A percentile compares a stretch with the other conserved stretches of the same genome.
Conservation (phyloP, 1,140 invertebrate genomes). For the Mactra quadrangularis region DNA sequence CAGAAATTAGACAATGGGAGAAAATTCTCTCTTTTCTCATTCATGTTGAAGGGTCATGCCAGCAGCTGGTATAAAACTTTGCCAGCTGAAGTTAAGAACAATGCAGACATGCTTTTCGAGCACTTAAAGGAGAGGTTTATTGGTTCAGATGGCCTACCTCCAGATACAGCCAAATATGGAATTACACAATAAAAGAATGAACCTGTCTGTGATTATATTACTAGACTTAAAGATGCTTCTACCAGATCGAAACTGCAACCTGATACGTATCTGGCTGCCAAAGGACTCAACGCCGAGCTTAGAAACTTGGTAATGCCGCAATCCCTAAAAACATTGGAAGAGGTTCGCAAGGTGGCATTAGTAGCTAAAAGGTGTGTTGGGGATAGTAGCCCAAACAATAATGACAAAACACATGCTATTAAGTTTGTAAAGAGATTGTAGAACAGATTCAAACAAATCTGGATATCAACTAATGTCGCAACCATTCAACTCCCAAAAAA, state of each 20-base stretch:
- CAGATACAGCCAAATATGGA: not conserved
- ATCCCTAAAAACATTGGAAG: not conserved
- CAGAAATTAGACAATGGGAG: not conserved
- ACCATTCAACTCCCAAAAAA: too few relatives aligned
- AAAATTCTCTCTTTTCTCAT: not conserved
- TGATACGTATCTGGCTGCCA: not conserved
- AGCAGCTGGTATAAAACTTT: not conserved
- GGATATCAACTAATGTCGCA: too few relatives aligned
- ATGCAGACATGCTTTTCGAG: not conserved
- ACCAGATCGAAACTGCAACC: not conserved
- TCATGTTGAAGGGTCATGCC: not conserved
- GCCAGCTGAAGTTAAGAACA: not conserved
- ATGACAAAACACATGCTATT: too few relatives aligned
- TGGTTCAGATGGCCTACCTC: not conserved
- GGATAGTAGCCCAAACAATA: too few relatives aligned
- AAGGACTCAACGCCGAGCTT: not conserved
- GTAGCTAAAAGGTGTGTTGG: not conserved
- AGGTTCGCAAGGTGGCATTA: not conserved
- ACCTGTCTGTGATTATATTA: constrained; percentile 3
- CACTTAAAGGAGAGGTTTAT: not conserved
- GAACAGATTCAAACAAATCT: too few relatives aligned
- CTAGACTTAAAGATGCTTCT: not conserved
- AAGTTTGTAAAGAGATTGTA: too few relatives aligned
- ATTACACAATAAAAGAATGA: constrained; percentile 3
- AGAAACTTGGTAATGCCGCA: constrained; percentile 4